These are phyloP conservation scores for Cacatua alba DNA, from an alignment of 2,113 vertebrate genomes.

Conservation along the genomic window DNA sequence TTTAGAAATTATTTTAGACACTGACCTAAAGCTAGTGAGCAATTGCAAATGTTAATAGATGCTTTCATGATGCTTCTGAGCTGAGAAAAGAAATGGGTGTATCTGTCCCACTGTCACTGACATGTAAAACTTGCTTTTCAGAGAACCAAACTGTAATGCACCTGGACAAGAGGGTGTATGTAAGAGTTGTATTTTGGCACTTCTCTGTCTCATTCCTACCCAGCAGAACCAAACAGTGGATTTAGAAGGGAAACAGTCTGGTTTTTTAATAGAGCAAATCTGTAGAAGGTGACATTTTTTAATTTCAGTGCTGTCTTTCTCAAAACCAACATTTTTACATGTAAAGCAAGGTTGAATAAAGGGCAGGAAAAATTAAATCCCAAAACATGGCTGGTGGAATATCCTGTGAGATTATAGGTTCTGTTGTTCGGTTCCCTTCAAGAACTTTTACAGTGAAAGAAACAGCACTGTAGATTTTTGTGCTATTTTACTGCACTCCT, in stretches of 20 bases:
- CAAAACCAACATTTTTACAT: background rate
- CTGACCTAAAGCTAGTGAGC: background rate
- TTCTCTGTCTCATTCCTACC: background rate
- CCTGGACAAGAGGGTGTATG: background rate
- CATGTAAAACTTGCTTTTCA: background rate
- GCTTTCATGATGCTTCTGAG: slow-evolving; percentile 5
- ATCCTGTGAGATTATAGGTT: background rate
- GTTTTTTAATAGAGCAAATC: background rate
- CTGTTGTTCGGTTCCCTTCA: background rate
- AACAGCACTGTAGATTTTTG: background rate
- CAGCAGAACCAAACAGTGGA: background rate
- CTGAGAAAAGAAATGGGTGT: background rate
- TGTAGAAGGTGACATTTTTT: background rate
- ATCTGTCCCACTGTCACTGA: background rate
- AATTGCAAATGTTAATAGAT: background rate
- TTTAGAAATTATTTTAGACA: background rate
- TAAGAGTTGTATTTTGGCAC: background rate
- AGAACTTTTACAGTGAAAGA: background rate
- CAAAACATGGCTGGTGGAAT: background rate
- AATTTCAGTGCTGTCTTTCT: background rate
- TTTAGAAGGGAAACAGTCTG: background rate
- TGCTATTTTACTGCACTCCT: background rate
- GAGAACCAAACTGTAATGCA: background rate
- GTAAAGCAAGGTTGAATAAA: background rate
- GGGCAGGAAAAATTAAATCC: background rate